Percentiles rank a stretch among this genome's conserved stretches.
Conservation (phyloP, 2,888 invertebrate genomes). For the Ormia ochracea region DNA sequence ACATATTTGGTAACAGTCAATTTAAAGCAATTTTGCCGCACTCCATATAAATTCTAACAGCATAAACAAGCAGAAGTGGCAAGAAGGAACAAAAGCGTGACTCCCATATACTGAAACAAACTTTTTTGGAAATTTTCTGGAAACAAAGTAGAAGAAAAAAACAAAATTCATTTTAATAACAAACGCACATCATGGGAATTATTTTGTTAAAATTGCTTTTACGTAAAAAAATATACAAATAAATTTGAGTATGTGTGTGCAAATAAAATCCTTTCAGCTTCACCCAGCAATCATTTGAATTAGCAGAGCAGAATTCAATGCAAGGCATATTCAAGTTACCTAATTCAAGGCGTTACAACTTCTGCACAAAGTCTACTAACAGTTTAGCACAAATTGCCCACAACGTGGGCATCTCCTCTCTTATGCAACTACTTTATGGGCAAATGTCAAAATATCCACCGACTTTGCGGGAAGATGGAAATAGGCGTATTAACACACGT, state of each 20-base stretch:
- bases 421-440: too few species aligned
- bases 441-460: too few species aligned
- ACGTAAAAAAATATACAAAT: background rate
- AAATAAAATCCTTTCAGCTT: too few species aligned
- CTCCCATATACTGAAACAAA: constrained; percentile 29
- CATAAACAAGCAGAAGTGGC: constrained; percentile 32
- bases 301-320: too few species aligned
- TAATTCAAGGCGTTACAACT: too few species aligned
- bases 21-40: constrained; percentile 5
- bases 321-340: too few species aligned
- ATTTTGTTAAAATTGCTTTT: constrained; percentile 6
- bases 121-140: constrained; percentile 47
- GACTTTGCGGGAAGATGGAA: too few species aligned
- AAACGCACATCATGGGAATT: constrained; percentile 45
- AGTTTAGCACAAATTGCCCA: too few species aligned
- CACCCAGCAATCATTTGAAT: too few species aligned
- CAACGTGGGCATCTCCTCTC: too few species aligned
- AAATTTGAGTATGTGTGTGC: background rate
- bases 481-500: too few species aligned
- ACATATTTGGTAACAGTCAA: background rate
- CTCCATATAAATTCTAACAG: constrained; percentile 8
- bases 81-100: constrained; percentile 4
- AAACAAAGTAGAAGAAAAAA: background rate
- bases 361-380: too few species aligned
- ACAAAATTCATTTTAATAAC: constrained; percentile 14